Evolutionary conservation across 1,140 invertebrate species (phyloP), one percentile per base, ranked within the genome.

Genomic region (Dendroctonus valens): DNA sequence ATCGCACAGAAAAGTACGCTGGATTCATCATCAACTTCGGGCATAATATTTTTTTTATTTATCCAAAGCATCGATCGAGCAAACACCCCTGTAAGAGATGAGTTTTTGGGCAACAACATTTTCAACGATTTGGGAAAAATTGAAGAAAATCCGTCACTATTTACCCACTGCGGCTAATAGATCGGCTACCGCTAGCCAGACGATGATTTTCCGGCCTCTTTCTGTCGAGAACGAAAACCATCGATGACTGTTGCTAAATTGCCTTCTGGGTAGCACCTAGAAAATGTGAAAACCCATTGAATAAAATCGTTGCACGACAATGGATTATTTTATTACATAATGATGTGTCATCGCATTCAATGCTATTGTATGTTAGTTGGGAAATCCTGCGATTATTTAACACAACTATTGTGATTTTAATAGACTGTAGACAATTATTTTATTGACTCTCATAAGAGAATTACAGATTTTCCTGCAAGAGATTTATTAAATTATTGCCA

Each of bases 121-220:
- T 26, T 26, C 26, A 26, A 26, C 26, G 3, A 26, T 26, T 26
- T 26, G 26, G 26, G 26, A 26, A 26, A n/a, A 26, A 26, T 26
- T 26, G 26, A 26, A 26, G 26, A 26, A 26, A 14, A 65, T 65
- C 53, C 66, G 49, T 65, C 80, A 11, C 38, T 41, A 42, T 15
- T 53, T 59, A 90, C 89, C 89, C 75, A 89, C 76, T 9, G 90
- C 87, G 59, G 90, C 91, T 42, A 91, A 76, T 14, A 92, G 80
- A 82, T 92, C 90, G 40, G 90, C 87, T 55, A 90, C 78, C 11
- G 91, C 90, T 26, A 92, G 79, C 88, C 89, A 91, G 50, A 89
- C 80, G 58, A 92, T 89, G 50, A 91, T 91, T 65, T 83, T 80
- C 55, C 87, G 80, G 48, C 89, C 88, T 71, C 89, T 81, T 6